These are phyloP conservation scores for Chouioia cunea DNA, from an alignment of 2,888 invertebrate genomes.

Conservation along the genomic window DNA sequence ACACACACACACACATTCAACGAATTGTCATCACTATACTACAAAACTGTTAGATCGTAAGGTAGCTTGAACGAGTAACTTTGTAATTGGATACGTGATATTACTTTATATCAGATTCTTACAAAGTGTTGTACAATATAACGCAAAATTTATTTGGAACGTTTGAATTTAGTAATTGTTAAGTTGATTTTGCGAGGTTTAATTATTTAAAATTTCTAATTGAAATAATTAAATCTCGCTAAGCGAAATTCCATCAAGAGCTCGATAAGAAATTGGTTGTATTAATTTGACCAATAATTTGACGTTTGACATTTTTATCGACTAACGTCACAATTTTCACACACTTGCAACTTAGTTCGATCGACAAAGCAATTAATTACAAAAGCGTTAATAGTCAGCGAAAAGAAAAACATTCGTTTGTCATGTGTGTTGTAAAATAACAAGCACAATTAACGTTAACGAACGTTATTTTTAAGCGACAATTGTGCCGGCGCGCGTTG, in stretches of 20 bases:
- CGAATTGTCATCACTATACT: too few relatives aligned
- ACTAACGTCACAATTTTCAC: too few relatives aligned
- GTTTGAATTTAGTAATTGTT: too few relatives aligned
- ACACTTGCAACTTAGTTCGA: constrained; percentile 17
- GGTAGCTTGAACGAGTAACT: too few relatives aligned
- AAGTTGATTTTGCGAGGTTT: too few relatives aligned
- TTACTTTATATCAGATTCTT: constrained; percentile 14
- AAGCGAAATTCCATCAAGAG: constrained; percentile 8
- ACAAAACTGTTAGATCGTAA: too few relatives aligned
- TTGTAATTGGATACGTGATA: not conserved
- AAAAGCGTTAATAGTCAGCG: not conserved
- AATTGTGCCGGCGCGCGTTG: constrained; percentile 5
- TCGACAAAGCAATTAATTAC: constrained; percentile 11
- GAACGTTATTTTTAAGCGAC: constrained; percentile 14
- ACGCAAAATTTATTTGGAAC: not conserved
- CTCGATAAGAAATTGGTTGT: not conserved
- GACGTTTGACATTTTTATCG: too few relatives aligned
- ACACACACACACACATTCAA: too few relatives aligned
- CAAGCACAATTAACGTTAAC: constrained; percentile 9
- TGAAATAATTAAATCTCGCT: too few relatives aligned
- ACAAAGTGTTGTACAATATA: constrained; percentile 23
- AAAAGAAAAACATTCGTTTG: too few relatives aligned
- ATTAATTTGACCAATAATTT: too few relatives aligned
- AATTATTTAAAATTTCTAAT: too few relatives aligned
- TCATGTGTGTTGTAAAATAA: not conserved